Evolutionary conservation across 2,113 vertebrate genomes (phyloP), one percentile per base, ranked within the genome.

Genomic region (Misgurnus anguillicaudatus): DNA sequence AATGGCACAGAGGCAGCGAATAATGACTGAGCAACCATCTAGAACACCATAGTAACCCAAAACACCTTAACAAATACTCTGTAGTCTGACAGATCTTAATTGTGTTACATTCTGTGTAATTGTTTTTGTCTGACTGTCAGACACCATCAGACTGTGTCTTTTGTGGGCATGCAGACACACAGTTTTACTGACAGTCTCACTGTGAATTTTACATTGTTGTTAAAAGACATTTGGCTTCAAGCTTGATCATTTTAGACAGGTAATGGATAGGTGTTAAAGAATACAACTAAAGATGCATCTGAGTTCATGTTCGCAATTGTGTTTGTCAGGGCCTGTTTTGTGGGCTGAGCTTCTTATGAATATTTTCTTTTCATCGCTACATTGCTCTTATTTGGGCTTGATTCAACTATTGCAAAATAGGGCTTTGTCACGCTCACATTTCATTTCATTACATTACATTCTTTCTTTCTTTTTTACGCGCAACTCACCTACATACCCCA

Each of bases 381-480:
- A 3, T 24, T 7, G 67, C 53, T 77, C 4, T 77, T 68, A 21
- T 77, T 5, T 70, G 47, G 47, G 16, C 8, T 53, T 36, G 24
- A 31, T 36, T 70, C 9, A 70, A 6, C 31, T 16, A 11, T 53
- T 36, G 8, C n/a, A 51, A 48, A 11, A 48, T 1, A 51, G 14
- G 4, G 11, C 14, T 38, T 36, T 38, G 14, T 24, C 10, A 3
- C 36, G 24, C 24, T 53, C 67, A 53, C 7, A 70, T n/a, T 69
- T 17, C 21, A 36, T 31, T 69, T 69, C 13, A 68, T 57, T 71
- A 17, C 36, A 71, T 71, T 39, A 17, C 36, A 71, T 71, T 39
- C 17, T 71, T 39, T 10, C 5, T 38, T 38, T 70, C n/a, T n/a
- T 14, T 66, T 19, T 9, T 4, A 14, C 19, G 4, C 9, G 2